Evolutionary conservation across 2,888 invertebrate species (phyloP).

Genomic region (Sinodicranocentrus sp.): DNA sequence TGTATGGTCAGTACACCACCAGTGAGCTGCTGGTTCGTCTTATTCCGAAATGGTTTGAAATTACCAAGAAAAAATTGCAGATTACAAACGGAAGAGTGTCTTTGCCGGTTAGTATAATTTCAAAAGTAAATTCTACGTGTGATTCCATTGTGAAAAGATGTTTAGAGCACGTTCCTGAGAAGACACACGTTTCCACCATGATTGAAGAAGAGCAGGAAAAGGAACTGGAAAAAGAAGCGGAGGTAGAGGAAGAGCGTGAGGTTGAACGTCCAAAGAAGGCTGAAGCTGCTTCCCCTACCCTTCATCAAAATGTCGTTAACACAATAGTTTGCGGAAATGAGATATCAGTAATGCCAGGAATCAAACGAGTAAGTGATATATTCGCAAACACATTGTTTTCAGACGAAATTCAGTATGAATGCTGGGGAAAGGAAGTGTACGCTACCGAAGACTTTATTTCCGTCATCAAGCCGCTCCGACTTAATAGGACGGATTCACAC

Average conservation of each 20-base stretch:
- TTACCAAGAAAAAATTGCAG: slow-evolving; percentile 2
- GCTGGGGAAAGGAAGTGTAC: slow-evolving; percentile 34
- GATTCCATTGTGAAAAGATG: background rate
- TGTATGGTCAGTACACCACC: slow-evolving; percentile 48
- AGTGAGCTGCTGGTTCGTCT: slow-evolving; percentile 10
- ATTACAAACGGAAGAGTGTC: no score
- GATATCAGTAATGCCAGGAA: background rate
- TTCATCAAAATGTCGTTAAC: slow-evolving; percentile 26
- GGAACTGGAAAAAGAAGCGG: slow-evolving; percentile 28
- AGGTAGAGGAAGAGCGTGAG: slow-evolving; percentile 39
- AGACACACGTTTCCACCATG: background rate
- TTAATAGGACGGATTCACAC: slow-evolving; percentile 24
- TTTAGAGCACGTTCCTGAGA: slow-evolving; percentile 25
- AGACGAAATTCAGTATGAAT: slow-evolving; percentile 12
- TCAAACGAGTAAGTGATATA: background rate
- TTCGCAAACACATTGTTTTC: slow-evolving; percentile 32
- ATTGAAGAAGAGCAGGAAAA: slow-evolving; percentile 64
- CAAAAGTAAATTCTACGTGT: background rate
- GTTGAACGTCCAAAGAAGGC: slow-evolving; percentile 1
- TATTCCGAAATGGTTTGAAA: slow-evolving; percentile 42
- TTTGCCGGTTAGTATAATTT: background rate
- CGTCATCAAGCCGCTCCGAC: slow-evolving; percentile 21
- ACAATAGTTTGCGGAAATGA: background rate
- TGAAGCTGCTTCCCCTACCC: background rate
- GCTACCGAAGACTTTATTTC: slow-evolving; percentile 56